Evolutionary conservation across 2,113 vertebrate species (phyloP).

Genomic region (Tenrec ecaudatus): DNA sequence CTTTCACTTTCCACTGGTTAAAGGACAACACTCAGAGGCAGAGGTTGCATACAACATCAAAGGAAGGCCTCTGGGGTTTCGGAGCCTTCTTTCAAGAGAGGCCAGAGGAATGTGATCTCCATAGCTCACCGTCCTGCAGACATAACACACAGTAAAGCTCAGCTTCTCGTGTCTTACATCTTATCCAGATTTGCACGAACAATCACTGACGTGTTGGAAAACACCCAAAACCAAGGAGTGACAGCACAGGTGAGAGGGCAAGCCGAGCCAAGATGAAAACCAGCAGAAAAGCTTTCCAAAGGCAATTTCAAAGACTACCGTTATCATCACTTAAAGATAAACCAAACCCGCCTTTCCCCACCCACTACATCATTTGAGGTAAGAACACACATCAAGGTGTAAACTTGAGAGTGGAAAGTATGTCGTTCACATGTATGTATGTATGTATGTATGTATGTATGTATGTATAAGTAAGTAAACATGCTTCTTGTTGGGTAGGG

Average conservation of each 20-base stretch:
- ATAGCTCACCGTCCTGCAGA: slow-evolving; percentile 44
- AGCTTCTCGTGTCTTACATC: slow-evolving; percentile 41
- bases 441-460: too few relatives aligned
- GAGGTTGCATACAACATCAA: slow-evolving; percentile 38
- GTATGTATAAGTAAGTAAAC: too few relatives aligned
- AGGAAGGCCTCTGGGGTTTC: slow-evolving; percentile 63
- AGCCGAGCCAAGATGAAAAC: not conserved
- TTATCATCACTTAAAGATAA: slow-evolving; percentile 57
- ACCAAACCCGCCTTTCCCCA: not conserved
- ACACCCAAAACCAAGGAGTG: slow-evolving; percentile 47
- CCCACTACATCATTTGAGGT: slow-evolving; percentile 32
- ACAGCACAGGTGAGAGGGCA: slow-evolving; percentile 42
- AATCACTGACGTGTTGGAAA: slow-evolving; percentile 47
- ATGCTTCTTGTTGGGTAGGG: slow-evolving; percentile 18
- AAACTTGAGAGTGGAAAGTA: slow-evolving; percentile 42
- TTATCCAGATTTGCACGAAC: slow-evolving; percentile 61
- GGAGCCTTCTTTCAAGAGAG: slow-evolving; percentile 60
- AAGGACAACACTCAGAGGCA: slow-evolving; percentile 59
- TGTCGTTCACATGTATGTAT: too few relatives aligned
- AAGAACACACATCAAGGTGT: slow-evolving; percentile 56
- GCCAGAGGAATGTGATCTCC: slow-evolving; percentile 63
- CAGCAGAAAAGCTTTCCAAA: slow-evolving; percentile 10
- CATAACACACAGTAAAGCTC: not conserved
- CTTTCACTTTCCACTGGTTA: slow-evolving; percentile 35
- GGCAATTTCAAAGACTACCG: slow-evolving; percentile 36